Evolutionary conservation across 2,113 vertebrate genomes (phyloP).

Genomic region (Trinectes maculatus): DNA sequence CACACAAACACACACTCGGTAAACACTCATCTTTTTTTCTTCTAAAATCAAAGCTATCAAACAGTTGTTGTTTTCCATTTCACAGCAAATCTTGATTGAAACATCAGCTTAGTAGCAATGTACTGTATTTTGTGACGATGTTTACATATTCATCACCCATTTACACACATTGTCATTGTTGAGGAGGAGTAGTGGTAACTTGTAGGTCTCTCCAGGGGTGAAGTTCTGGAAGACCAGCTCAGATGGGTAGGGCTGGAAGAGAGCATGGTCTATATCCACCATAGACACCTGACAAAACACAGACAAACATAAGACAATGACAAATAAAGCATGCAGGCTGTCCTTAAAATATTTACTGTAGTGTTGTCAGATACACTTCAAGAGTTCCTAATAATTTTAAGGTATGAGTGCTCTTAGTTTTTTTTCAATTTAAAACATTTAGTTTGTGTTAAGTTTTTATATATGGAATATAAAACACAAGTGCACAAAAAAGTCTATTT

Average conservation of each 20-base stretch:
- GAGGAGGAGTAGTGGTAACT: constrained; percentile 82
- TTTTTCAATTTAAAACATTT: no score
- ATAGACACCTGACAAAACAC: constrained; percentile 76
- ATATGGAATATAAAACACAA: no score
- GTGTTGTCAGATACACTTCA: background rate
- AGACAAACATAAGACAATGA: background rate
- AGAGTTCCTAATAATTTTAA: background rate
- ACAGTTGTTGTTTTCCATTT: background rate
- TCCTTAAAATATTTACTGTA: background rate
- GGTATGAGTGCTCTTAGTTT: background rate
- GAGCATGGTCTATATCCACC: constrained; percentile 77
- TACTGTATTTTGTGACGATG: background rate
- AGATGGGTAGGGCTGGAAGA: constrained; percentile 88
- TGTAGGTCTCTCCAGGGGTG: constrained; percentile 79
- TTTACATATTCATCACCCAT: constrained; percentile 2
- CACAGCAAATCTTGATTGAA: background rate
- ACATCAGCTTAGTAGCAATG: background rate
- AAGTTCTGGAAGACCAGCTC: constrained; percentile 90
- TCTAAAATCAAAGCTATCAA: background rate
- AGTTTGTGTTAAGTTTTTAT: no score
- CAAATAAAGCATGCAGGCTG: background rate
- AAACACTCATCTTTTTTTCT: background rate
- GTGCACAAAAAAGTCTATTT: no score
- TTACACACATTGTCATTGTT: constrained; percentile 86
- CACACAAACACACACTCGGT: background rate